Evolutionary conservation across 1,140 invertebrate species (phyloP).

Genomic region (Goniozus legneri): DNA sequence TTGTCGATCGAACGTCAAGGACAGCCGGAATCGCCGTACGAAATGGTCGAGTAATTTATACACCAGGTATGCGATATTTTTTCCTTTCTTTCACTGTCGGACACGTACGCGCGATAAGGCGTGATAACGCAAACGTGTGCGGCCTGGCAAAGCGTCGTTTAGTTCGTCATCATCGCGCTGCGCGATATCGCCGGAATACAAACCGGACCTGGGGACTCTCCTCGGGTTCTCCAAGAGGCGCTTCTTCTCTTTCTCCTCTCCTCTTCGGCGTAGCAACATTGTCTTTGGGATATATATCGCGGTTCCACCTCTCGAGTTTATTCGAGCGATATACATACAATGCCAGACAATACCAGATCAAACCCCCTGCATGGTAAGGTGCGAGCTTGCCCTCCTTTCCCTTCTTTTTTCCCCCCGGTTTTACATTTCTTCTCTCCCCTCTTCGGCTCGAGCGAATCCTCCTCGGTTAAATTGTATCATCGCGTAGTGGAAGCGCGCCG

Average conservation of each 20-base stretch:
- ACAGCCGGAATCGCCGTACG: too few species aligned
- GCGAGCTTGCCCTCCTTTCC: not conserved
- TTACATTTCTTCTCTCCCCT: not conserved
- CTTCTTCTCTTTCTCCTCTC: too few species aligned
- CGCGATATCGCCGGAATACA: slow-evolving; percentile 17
- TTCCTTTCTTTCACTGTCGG: too few species aligned
- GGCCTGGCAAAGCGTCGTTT: slow-evolving; percentile 18
- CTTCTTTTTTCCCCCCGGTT: not conserved
- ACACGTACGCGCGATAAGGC: slow-evolving; percentile 3
- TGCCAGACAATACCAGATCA: slow-evolving; percentile 30
- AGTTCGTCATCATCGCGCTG: slow-evolving; percentile 20
- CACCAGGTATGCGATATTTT: too few species aligned
- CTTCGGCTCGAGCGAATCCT: slow-evolving; percentile 3
- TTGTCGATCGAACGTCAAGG: too few species aligned
- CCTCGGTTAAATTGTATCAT: slow-evolving; percentile 20
- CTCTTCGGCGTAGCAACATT: slow-evolving; percentile 27
- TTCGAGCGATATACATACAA: slow-evolving; percentile 45
- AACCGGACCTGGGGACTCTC: slow-evolving; percentile 17
- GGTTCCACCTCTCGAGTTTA: slow-evolving; percentile 7
- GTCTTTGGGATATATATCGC: slow-evolving; percentile 21
- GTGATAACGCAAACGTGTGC: slow-evolving; percentile 11
- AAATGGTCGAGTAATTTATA: too few species aligned
- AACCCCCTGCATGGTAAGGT: slow-evolving; percentile 14
- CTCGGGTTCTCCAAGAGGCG: too few species aligned
- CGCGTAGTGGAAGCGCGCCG: slow-evolving; percentile 13